Base-by-base conservation (phyloP, 1,140 invertebrate genomes). In the Musca vetustissima region DNA sequence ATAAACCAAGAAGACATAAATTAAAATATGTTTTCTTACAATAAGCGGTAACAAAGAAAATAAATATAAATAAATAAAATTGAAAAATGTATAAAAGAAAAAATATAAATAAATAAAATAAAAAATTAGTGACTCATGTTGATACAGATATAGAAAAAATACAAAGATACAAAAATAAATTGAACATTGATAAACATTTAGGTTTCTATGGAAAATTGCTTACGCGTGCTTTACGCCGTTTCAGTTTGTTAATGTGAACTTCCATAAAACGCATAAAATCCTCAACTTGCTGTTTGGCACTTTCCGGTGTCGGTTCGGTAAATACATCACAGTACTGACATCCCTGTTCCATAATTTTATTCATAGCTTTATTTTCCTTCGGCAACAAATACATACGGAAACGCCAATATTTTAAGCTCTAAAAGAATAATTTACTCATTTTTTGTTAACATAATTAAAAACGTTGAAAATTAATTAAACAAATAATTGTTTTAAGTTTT, bases 321-420 rank as follows among this genome's bases (percentile, higher is more conserved):
- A 96, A 97, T 55, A 97, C 90, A 83, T 97, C 93, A 78, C 92
- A 95, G 71, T 90, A 88, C 43, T 87, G 83, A 2, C 87, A 85
- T 15, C 89, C 90, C 47, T 86, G 77, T 21, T 89, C 88, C 1
- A 91, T 80, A 52, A 93, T 92, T 76, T 88, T 89, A 72, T 89
- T 91, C 1, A 90, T 92, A 0, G 88, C 89, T 21, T 87, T 83
- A 77, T 90, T 92, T 71, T 88, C 87, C 7, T 91, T 80, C 3
- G 96, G 96, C 52, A 98, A 79, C 7, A 98, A 79, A 71, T 95
- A 91, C 72, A 98, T 91, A 25, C 96, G 87, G 81, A 96, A 95
- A 71, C 96, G 87, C 97, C 96, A 98, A 82, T 93, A 98, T 85
- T 98, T 98, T 1, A 97, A 84, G 13, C 89, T 87, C 91, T 93